Base-by-base conservation (phyloP, 2,888 invertebrate genomes). In the Pharmacophagus antenor region DNA sequence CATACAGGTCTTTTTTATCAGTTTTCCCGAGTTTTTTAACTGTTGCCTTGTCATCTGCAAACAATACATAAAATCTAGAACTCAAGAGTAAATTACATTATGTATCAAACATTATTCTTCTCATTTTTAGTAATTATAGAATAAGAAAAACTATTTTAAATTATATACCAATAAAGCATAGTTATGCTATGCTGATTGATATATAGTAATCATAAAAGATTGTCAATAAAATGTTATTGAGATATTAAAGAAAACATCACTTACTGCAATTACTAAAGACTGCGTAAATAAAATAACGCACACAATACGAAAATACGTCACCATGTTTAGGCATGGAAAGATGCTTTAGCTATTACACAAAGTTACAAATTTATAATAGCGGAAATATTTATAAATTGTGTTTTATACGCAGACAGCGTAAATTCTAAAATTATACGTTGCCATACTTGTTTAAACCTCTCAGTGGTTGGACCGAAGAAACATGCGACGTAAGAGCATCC, bases 41-140 rank as follows among this genome's bases (percentile, higher is more conserved):
- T 82, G 81, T 31, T 77, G 72, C 55, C 73, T 71, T 0, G 80
- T 75, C 79, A 83, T 77, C 79, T 82, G 61, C n/a, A 64, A 65
- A 49, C 17, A 48, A 15, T 5, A 41, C 12, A n/a, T n/a, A n/a
- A n/a, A n/a, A n/a, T n/a, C n/a, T n/a, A n/a, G n/a, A n/a, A n/a
- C n/a, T n/a, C n/a, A n/a, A n/a, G n/a, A n/a, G n/a, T n/a, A n/a
- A n/a, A n/a, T n/a, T n/a, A n/a, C n/a, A n/a, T n/a, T n/a, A n/a
- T n/a, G n/a, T n/a, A n/a, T n/a, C n/a, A n/a, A n/a, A n/a, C n/a
- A n/a, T n/a, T n/a, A n/a, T n/a, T n/a, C n/a, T n/a, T n/a, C n/a
- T n/a, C n/a, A n/a, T n/a, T n/a, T n/a, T n/a, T n/a, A n/a, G n/a
- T n/a, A n/a, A n/a, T n/a, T n/a, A n/a, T n/a, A n/a, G n/a, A n/a